phyloP scores from a whole-genome alignment of 2,113 vertebrate species.

The Chamaea fasciata region DNA sequence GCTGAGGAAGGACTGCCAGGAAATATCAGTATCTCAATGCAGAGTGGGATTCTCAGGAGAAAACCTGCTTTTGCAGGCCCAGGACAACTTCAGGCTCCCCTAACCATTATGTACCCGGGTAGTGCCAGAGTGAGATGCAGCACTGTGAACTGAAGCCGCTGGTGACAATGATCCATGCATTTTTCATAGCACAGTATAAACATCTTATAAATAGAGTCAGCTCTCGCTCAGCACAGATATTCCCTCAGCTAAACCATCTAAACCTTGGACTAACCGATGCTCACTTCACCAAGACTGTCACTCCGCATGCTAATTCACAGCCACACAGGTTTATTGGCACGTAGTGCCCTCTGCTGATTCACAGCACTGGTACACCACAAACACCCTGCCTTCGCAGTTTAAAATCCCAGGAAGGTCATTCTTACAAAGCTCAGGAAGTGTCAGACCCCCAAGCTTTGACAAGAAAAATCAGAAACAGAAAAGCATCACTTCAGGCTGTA shows the following conservation, averaged over 20 bases:
- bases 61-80: not conserved
- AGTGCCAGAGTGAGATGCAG: not conserved
- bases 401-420: not conserved
- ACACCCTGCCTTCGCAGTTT: not conserved
- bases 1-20: not conserved
- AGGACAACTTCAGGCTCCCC: not conserved
- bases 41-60: not conserved
- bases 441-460: not conserved
- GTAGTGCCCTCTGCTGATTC: slow-evolving; percentile 49
- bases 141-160: not conserved
- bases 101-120: not conserved
- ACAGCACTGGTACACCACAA: not conserved
- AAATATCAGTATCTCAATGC: not conserved
- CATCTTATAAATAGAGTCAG: not conserved
- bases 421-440: accelerated
- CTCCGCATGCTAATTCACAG: not conserved
- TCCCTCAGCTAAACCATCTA: not conserved
- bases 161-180: not conserved
- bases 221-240: not conserved
- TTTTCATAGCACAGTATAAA: not conserved
- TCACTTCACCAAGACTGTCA: not conserved
- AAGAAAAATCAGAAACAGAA: not conserved
- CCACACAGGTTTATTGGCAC: not conserved
- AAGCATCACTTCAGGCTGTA: not conserved
- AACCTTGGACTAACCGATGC: not conserved